phyloP scores from a whole-genome alignment of 2,888 invertebrate species.

The Atethmia centrago region DNA sequence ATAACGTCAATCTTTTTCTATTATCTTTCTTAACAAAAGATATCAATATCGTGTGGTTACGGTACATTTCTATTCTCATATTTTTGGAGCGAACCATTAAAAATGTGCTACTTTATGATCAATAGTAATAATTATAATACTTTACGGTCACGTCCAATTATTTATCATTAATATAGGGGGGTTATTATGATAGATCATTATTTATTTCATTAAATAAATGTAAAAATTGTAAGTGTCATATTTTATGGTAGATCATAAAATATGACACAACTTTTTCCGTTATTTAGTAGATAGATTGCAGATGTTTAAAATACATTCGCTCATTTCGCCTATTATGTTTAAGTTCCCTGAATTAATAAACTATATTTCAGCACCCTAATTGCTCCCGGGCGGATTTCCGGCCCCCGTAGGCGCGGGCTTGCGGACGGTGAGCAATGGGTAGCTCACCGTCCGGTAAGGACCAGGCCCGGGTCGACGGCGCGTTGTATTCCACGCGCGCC shows the following conservation, averaged over 20 bases:
- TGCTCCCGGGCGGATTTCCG: too few relatives aligned
- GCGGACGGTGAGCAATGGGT: too few relatives aligned
- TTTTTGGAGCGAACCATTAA: conserved; percentile 18
- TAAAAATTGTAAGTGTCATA: not conserved
- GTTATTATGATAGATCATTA: conserved; percentile 1
- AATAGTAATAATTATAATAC: conserved; percentile 46
- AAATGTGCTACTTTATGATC: conserved; percentile 49
- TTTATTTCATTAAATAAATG: not conserved
- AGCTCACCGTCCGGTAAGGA: too few relatives aligned
- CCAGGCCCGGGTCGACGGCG: too few relatives aligned
- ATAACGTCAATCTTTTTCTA: conserved; percentile 33
- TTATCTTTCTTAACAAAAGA: conserved; percentile 53
- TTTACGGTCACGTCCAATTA: conserved; percentile 33
- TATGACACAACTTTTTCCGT: too few relatives aligned
- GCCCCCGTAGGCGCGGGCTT: too few relatives aligned
- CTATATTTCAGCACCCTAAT: too few relatives aligned
- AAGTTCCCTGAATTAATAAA: too few relatives aligned
- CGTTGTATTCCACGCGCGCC: too few relatives aligned
- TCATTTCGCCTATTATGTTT: not conserved
- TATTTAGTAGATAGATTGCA: not conserved
- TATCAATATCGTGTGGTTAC: conserved; percentile 40
- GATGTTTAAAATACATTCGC: not conserved
- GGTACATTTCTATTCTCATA: conserved; percentile 42
- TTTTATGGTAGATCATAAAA: not conserved
- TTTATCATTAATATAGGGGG: conserved; percentile 14